Base-by-base conservation (phyloP, 2,797 vertebrate species). In the Galaxias olidus region DNA sequence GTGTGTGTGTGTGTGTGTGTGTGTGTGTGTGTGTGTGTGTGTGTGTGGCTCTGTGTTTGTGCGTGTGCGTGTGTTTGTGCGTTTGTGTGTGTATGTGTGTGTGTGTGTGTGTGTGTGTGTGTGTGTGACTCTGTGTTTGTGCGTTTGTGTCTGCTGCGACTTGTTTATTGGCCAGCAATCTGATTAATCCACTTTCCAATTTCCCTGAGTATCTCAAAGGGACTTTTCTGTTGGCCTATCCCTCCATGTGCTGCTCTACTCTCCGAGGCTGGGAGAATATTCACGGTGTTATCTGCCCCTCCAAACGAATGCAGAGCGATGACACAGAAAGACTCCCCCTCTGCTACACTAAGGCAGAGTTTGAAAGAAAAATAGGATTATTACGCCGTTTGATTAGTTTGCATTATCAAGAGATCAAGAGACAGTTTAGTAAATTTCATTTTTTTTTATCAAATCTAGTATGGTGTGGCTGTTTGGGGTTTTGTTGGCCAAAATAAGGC, bases 161-260 rank as follows among this genome's bases (percentile, higher is more conserved):
- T 30, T 30, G 30, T 30, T 30, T 55, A 63, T 19, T 50, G 59
- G 71, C 8, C 20, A 68, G 68, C 71, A 75, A 67, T 47, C 45
- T 64, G 78, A 84, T 81, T 84, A 80, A 82, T 85, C 77, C 47
- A 79, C 84, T 80, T 86, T 49, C 85, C 72, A 79, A 82, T 88
- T 87, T 87, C 79, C 66, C 67, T 61, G 69, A 82, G 82, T 77
- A 80, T 86, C 83, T 81, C 61, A 81, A 78, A 84, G 65, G 67
- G 78, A 79, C 65, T 76, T 84, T 87, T 79, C 75, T 82, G 61
- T 68, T 74, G 72, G 74, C 73, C 73, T 77, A 78, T 86, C 84
- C 82, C 71, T 45, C 56, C 71, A 80, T 73, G 71, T 83, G 78
- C 72, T 73, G 69, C 76, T 85, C 83, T 87, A 84, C 78, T 86